Evolutionary conservation across 2,113 vertebrate species (phyloP), one percentile per base, ranked within the genome.

Genomic region (Drymodes brunneopygia): DNA sequence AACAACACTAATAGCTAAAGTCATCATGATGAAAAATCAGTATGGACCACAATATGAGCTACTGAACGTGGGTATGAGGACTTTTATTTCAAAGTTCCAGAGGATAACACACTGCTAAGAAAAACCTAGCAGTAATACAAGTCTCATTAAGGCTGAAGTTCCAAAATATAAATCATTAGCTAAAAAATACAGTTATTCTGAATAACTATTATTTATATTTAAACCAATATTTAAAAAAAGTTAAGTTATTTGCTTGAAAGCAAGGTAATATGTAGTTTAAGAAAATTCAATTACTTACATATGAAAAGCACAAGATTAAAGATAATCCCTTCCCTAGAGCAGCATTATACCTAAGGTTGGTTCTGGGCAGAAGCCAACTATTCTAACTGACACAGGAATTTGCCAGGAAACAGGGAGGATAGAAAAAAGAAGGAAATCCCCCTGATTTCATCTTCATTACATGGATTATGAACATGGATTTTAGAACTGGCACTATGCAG

Each of bases 281-380:
- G 45, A 89, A 87, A 87, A 94, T 44, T 48, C 44, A 82, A 61
- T 84, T 79, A 89, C 42, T 64, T 94, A 79, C 78, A 80, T 84
- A 90, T 21, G 29, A 71, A 94, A 91, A 94, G 36, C 16, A 67
- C 13, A 92, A 93, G 64, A 90, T 92, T 67, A 90, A 92, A 92
- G 64, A 92, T 74, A 95, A 93, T 80, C 70, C 22, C 12, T 85
- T 90, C 58, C 82, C 75, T 73, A 72, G 23, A 92, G 72, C 45
- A 53, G 45, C 38, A 38, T 57, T 95, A 83, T 58, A 73, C 2
- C 40, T 56, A 57, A 78, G 14, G 36, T 0, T 61, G n/a, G 31
- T 33, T 81, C 69, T 91, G 62, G 31, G 45, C 17, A 75, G 45
- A 84, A 81, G 65, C 61, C 94, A 95, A 24, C 47, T 84, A 36